A percentile compares a stretch with the other conserved stretches of the same genome.
Evolutionary conservation across 2,797 vertebrate genomes (phyloP).

Genomic region (Capromys pilorides): DNA sequence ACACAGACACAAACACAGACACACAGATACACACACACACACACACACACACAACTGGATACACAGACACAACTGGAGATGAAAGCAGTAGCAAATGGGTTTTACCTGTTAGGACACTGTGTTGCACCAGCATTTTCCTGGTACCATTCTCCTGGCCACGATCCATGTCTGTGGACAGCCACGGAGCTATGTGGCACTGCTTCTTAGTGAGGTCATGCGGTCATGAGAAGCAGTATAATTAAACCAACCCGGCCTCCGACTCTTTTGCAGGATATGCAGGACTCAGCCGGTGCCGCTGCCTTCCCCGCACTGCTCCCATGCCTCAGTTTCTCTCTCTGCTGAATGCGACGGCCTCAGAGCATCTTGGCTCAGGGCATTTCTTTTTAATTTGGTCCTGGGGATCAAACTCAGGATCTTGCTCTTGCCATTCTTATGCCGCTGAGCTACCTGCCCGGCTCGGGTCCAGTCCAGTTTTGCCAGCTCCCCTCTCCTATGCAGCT

Average conservation of each 20-base stretch:
- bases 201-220: not conserved
- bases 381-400: no score
- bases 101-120: not conserved
- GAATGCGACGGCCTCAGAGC: not conserved
- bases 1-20: no score
- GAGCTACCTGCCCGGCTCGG: no score
- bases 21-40: no score
- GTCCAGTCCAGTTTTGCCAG: not conserved
- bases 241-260: not conserved
- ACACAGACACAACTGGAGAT: not conserved
- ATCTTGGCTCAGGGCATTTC: not conserved
- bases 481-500: not conserved
- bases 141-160: not conserved
- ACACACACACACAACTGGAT: no score
- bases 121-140: not conserved
- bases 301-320: not conserved
- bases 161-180: not conserved
- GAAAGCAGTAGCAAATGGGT: not conserved
- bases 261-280: not conserved
- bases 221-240: not conserved
- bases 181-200: accelerated
- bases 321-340: not conserved
- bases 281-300: not conserved
- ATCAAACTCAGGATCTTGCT: no score
- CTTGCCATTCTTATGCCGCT: no score